Base-by-base conservation (phyloP, 2,113 vertebrate species). In the Abramis brama region DNA sequence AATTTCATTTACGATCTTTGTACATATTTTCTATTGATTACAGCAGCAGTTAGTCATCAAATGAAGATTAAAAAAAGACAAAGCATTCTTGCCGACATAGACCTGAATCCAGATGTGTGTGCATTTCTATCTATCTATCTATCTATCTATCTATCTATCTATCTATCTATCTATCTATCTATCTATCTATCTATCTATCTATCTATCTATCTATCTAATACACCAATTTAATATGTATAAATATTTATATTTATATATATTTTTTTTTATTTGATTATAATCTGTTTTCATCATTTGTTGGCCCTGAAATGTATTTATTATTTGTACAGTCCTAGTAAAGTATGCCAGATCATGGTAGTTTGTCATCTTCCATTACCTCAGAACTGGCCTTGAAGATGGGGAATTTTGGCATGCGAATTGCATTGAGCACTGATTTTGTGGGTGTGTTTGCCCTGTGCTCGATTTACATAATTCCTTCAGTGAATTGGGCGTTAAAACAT, bases 401-500 rank as follows among this genome's bases (percentile, higher is more conserved):
- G 36, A 39, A 39, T 77, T 77, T 43, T 77, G 74, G 13, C 25
- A 17, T 17, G 9, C 25, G 1, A 30, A 6, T 77, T 0, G 25
- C 75, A 52, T 30, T 55, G 47, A 2, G 8, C 25, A 19, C 25
- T 77, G 11, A 77, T 77, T 77, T 55, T 55, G 75, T 77, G 74
- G 47, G 74, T 77, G 47, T 33, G 27, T 27, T 55, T 30, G 7
- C 8, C 21, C 47, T 21, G 75, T 33, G 21, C 47, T 50, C 5
- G 15, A 77, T 77, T 77, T 77, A 6, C 50, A 77, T 77, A 55
- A 77, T 52, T 77, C 27, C 17, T 77, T 77, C 12, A 77, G 75
- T 2, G 50, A 77, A 52, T 33, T 55, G 75, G 75, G 15, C 17
- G 8, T 19, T 33, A 33, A 77, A 77, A 55, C 17, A 33, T 52